phyloP scores from a whole-genome alignment of 1,140 invertebrate species.

The Monochamus saltuarius region DNA sequence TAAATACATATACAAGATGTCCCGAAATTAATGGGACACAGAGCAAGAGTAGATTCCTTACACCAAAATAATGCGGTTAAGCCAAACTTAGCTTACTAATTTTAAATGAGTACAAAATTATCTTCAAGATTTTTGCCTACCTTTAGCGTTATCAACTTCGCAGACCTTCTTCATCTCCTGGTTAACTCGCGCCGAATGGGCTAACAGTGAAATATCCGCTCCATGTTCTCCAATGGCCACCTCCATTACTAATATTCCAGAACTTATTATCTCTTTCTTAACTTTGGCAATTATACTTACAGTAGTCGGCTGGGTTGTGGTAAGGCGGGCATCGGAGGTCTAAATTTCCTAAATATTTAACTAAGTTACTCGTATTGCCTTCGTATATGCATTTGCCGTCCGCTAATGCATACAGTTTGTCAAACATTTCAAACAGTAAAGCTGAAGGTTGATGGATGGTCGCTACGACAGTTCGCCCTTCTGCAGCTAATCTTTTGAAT shows the following conservation, averaged over 20 bases:
- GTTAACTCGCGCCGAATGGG: conserved; percentile 42
- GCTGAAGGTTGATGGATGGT: conserved; percentile 97
- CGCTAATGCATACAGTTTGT: conserved; percentile 87
- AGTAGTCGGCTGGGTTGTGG: conserved; percentile 94
- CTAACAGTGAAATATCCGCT: conserved; percentile 59
- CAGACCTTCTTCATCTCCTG: conserved; percentile 6
- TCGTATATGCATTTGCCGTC: conserved; percentile 87
- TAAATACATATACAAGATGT: too few species aligned
- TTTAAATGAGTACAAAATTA: too few species aligned
- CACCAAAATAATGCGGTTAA: too few species aligned
- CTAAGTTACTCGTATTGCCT: conserved; percentile 70
- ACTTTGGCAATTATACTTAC: conserved; percentile 59
- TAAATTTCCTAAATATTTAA: conserved; percentile 79
- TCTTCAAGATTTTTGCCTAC: conserved; percentile 22
- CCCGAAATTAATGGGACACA: too few species aligned
- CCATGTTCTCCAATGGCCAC: conserved; percentile 74
- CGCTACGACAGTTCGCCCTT: conserved; percentile 89
- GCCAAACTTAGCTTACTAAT: too few species aligned
- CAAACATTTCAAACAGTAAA: conserved; percentile 94
- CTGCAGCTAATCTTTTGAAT: conserved; percentile 77
- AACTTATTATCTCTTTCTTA: neutral
- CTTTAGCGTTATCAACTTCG: conserved; percentile 15
- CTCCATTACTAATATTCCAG: conserved; percentile 65
- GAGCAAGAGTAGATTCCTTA: too few species aligned
- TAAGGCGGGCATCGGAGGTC: conserved; percentile 86